Evolutionary conservation across 2,113 vertebrate species (phyloP).

Genomic region (Macrotus californicus): DNA sequence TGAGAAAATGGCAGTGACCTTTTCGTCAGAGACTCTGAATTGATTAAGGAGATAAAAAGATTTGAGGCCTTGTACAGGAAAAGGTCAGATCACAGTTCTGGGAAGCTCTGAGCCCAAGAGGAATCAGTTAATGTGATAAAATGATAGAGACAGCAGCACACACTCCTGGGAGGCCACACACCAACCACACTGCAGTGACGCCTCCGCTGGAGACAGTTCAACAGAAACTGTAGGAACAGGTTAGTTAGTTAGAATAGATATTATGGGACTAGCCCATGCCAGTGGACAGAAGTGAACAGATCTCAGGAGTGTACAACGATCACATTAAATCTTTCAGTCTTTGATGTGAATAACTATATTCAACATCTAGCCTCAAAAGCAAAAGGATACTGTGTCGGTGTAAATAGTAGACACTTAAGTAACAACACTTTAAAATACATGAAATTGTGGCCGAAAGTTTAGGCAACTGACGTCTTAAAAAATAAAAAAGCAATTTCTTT

Average conservation of each 20-base stretch:
- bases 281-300: neutral
- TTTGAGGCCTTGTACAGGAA: neutral
- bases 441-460: neutral
- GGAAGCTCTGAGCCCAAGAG: neutral
- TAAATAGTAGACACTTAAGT: neutral
- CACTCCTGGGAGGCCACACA: neutral
- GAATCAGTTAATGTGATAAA: neutral
- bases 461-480: neutral
- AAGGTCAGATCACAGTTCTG: neutral
- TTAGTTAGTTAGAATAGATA: neutral
- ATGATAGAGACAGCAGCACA: neutral
- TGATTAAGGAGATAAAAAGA: neutral
- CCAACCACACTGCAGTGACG: fast-evolving
- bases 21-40: neutral
- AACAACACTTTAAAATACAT: neutral
- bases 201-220: neutral
- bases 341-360: neutral
- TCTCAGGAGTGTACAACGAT: neutral
- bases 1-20: neutral
- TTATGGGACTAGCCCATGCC: neutral
- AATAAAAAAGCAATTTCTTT: neutral
- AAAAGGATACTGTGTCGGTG: neutral
- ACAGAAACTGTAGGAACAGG: neutral
- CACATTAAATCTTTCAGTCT: neutral
- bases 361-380: neutral